These are phyloP conservation scores for Gryon sp. DNA, from an alignment of 1,140 invertebrate genomes.

Conservation along the genomic window DNA sequence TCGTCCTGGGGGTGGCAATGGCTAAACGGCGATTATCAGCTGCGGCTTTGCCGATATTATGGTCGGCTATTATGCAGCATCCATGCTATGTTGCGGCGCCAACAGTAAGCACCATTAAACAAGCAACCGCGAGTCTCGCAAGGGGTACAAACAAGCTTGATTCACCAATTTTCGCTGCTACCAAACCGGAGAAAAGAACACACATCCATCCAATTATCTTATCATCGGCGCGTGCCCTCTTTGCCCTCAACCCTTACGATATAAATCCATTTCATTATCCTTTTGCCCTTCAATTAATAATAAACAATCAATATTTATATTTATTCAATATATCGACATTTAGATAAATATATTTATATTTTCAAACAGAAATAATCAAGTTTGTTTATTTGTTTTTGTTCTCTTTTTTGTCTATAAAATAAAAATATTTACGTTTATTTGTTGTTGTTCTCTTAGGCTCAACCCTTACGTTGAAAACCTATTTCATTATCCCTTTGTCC, in stretches of 20 bases:
- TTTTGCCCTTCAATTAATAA: too few species aligned
- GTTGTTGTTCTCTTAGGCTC: too few species aligned
- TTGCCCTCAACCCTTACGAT: constrained; percentile 2
- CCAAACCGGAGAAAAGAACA: constrained; percentile 46
- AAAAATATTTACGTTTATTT: too few species aligned
- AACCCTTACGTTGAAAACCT: too few species aligned
- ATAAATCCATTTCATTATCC: background rate
- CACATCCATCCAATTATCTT: constrained; percentile 44
- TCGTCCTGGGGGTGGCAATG: constrained; percentile 7
- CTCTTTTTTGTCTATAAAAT: too few species aligned
- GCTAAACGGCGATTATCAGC: constrained; percentile 55
- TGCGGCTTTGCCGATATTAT: constrained; percentile 59
- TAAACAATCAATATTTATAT: too few species aligned
- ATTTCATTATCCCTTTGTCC: too few species aligned
- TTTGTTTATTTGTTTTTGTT: too few species aligned
- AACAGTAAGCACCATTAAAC: constrained; percentile 70
- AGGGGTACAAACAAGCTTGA: constrained; percentile 38
- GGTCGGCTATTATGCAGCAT: constrained; percentile 70
- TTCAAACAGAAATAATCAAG: too few species aligned
- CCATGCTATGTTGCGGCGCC: constrained; percentile 56
- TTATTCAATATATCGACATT: too few species aligned
- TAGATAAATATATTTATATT: too few species aligned
- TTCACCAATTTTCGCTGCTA: constrained; percentile 52
- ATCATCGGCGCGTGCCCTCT: constrained; percentile 16
- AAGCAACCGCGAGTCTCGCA: constrained; percentile 66